Evolutionary conservation across 2,888 invertebrate species (phyloP).

Genomic region (Hylaea fasciaria): DNA sequence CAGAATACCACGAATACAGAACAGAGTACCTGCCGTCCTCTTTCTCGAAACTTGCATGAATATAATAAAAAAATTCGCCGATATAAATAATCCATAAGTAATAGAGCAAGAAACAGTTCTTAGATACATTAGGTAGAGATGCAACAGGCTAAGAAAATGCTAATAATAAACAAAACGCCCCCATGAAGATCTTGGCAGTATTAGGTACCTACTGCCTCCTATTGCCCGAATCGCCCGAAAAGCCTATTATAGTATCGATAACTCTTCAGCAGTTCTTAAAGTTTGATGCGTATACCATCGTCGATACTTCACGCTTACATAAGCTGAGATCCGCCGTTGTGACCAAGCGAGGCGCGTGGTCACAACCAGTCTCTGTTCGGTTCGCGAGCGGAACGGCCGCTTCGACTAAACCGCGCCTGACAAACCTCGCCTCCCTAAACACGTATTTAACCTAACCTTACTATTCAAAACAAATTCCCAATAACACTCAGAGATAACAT

Average conservation of each 20-base stretch:
- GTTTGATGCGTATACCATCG: slow-evolving; percentile 33
- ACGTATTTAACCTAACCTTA: slow-evolving; percentile 22
- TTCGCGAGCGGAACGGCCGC: slow-evolving; percentile 65
- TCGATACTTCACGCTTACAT: slow-evolving; percentile 48
- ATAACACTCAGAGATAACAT: slow-evolving; percentile 32
- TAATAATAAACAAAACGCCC: neutral
- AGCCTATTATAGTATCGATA: slow-evolving; percentile 13
- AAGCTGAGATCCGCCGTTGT: slow-evolving; percentile 41
- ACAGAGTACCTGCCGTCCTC: too few species aligned
- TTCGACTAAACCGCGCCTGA: slow-evolving; percentile 40
- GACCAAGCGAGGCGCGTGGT: slow-evolving; percentile 36
- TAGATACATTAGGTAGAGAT: neutral
- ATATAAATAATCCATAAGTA: too few species aligned
- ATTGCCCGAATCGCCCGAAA: neutral
- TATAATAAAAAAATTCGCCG: too few species aligned
- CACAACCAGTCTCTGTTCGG: slow-evolving; percentile 68
- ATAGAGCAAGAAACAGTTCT: too few species aligned
- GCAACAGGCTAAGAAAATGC: slow-evolving; percentile 9
- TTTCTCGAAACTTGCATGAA: too few species aligned
- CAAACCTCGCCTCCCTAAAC: neutral
- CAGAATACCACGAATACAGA: too few species aligned
- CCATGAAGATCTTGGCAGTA: slow-evolving; percentile 2
- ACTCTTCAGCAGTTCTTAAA: slow-evolving; percentile 31
- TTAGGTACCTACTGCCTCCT: too few species aligned
- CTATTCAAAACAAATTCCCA: slow-evolving; percentile 8